These are phyloP conservation scores for Helleia helle DNA, from an alignment of 2,888 invertebrate genomes.

Conservation along the genomic window DNA sequence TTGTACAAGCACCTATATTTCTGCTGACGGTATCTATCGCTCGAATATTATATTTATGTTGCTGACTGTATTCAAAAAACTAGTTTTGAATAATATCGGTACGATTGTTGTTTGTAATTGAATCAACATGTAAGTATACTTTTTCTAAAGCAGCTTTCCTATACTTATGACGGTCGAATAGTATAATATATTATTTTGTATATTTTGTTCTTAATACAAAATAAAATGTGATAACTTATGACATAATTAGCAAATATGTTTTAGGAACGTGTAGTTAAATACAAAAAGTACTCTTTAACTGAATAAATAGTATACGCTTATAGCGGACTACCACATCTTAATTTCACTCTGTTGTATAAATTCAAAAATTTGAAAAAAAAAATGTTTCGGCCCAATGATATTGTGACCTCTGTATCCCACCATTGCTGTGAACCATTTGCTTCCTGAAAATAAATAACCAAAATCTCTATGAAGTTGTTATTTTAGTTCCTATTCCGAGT, in stretches of 20 bases:
- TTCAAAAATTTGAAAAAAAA: slow-evolving; percentile 40
- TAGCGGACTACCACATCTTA: slow-evolving; percentile 40
- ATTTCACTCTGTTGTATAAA: slow-evolving; percentile 59
- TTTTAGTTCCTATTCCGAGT: slow-evolving; percentile 16
- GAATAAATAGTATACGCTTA: slow-evolving; percentile 56
- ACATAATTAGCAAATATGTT: slow-evolving; percentile 71
- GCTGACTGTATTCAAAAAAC: neutral
- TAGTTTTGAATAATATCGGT: neutral
- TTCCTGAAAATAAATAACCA: slow-evolving; percentile 73
- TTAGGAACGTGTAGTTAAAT: slow-evolving; percentile 65
- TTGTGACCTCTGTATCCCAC: slow-evolving; percentile 69
- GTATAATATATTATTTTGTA: slow-evolving; percentile 67
- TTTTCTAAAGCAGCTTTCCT: slow-evolving; percentile 48
- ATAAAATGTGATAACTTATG: slow-evolving; percentile 72
- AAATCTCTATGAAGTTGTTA: slow-evolving; percentile 47
- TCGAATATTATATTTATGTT: too few species aligned
- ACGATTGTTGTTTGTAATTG: slow-evolving; percentile 14
- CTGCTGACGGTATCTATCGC: too few species aligned
- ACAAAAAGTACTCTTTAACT: slow-evolving; percentile 53
- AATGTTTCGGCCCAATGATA: slow-evolving; percentile 65
- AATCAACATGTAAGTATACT: neutral
- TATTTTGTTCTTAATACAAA: slow-evolving; percentile 66
- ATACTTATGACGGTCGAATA: too few species aligned
- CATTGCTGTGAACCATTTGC: slow-evolving; percentile 74
- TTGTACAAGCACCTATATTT: too few species aligned